Base-by-base conservation (phyloP, 92 coral and sea anemone species). In the Paramuricea clavata region DNA sequence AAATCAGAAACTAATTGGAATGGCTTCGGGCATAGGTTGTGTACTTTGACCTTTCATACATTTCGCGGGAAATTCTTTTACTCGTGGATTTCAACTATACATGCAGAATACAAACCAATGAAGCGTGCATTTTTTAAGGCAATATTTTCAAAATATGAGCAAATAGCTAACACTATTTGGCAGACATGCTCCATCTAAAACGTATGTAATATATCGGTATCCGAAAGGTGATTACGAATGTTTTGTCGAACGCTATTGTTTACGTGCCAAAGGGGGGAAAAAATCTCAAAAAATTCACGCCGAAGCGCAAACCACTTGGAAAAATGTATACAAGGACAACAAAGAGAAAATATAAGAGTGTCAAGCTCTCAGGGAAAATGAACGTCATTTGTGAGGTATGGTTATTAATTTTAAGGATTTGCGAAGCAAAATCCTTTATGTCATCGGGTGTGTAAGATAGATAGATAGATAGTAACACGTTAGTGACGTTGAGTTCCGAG, bases 141-240 rank as follows among this genome's bases (percentile, higher is more conserved):
- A n/a, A n/a, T n/a, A n/a, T n/a, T n/a, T n/a, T n/a, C n/a, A n/a
- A n/a, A n/a, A n/a, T 13, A 61, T 61, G 69, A 61, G 69, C 33
- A 61, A 61, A 27, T 26, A 61, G 33, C 33, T 61, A 25, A 61
- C 69, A 27, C 33, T 61, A 1, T 61, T 61, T 61, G 31, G 69
- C 69, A 61, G 6, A 61, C 33, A 5, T 61, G 69, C 11, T 5
- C 69, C 69, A 61, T 21, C 31, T 61, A 61, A 21, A 61, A 26
- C 30, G 1, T 13, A 61, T 26, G 17, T 61, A 21, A 21, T 61
- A 61, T 61, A 61, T 61, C 69, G 69, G 33, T 61, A 61, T 61
- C 33, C 69, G 33, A 61, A 61, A 61, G 69, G 69, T 4, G 69
- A 61, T 9, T 61, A 61, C 16, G 69, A 61, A 61, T 61, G 69